These are phyloP conservation scores for Ophthalmotilapia sp. DNA, from an alignment of 2,113 vertebrate genomes.

Conservation along the genomic window DNA sequence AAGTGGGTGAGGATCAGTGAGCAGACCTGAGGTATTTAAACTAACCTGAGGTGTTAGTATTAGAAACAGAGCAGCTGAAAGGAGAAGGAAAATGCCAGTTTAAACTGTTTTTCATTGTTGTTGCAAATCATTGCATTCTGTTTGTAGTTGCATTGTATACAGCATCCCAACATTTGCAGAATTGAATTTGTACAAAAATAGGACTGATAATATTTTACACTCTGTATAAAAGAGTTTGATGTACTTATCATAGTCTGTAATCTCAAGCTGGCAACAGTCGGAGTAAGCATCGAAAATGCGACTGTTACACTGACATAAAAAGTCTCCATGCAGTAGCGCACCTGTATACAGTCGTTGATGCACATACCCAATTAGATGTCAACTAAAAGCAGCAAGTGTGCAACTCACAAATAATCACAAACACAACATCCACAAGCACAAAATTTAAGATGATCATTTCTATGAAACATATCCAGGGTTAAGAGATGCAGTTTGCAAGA, in stretches of 20 bases:
- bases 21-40: not conserved
- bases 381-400: not conserved
- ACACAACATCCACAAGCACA: slow-evolving; percentile 22
- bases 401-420: not conserved
- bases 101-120: not conserved
- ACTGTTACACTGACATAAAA: slow-evolving; percentile 12
- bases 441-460: not conserved
- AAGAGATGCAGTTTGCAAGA: slow-evolving; percentile 41
- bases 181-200: not conserved
- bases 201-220: not conserved
- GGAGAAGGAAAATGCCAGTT: not conserved
- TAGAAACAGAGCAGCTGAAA: not conserved
- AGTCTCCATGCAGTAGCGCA: not conserved
- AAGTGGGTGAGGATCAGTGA: not conserved
- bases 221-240: not conserved
- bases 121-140: not conserved
- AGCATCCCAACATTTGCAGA: not conserved
- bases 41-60: not conserved
- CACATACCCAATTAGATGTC: not conserved
- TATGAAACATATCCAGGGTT: not conserved
- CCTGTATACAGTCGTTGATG: not conserved
- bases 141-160: not conserved
- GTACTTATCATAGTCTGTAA: not conserved
- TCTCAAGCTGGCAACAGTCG: not conserved
- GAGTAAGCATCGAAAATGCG: slow-evolving; percentile 16